A percentile compares a stretch with the other conserved stretches of the same genome.
phyloP scores from a whole-genome alignment of 2,888 invertebrate species.

The Hirtodrosophila duncani region DNA sequence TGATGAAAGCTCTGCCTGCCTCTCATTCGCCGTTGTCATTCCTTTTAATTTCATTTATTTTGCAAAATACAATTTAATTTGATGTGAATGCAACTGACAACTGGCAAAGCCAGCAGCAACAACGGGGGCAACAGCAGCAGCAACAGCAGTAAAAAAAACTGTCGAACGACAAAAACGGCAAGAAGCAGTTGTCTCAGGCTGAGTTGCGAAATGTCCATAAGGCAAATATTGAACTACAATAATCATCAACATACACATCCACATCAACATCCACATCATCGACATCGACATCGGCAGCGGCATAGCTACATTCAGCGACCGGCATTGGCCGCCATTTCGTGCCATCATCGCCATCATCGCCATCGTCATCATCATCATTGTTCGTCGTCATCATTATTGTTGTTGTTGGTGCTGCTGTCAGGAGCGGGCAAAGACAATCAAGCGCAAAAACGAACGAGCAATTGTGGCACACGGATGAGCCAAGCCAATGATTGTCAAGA shows the following conservation, averaged over 20 bases:
- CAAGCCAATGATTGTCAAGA: conserved; percentile 66
- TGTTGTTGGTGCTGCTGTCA: too few relatives aligned
- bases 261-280: conserved; percentile 37
- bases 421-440: conserved; percentile 62
- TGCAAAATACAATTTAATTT: conserved; percentile 73
- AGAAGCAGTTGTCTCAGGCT: conserved; percentile 20
- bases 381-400: conserved; percentile 1
- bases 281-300: conserved; percentile 22
- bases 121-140: conserved; percentile 8
- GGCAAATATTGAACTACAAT: conserved; percentile 73
- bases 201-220: conserved; percentile 54
- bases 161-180: conserved; percentile 47
- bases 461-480: conserved; percentile 71
- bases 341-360: conserved; percentile 44
- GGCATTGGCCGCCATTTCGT: conserved; percentile 57
- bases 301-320: conserved; percentile 50
- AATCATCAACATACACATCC: conserved; percentile 61
- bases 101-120: conserved; percentile 41
- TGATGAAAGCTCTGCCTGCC: conserved; percentile 17
- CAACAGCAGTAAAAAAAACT: conserved; percentile 6
- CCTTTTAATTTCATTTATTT: conserved; percentile 71
- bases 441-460: conserved; percentile 70
- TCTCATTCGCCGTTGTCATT: conserved; percentile 59
- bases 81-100: conserved; percentile 72
- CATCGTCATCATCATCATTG: conserved; percentile 7